Percentiles rank a stretch among this genome's conserved stretches.
These are phyloP conservation scores for Cryptomyrus ogoouensis DNA, from an alignment of 2,113 vertebrate species.

Conservation along the genomic window DNA sequence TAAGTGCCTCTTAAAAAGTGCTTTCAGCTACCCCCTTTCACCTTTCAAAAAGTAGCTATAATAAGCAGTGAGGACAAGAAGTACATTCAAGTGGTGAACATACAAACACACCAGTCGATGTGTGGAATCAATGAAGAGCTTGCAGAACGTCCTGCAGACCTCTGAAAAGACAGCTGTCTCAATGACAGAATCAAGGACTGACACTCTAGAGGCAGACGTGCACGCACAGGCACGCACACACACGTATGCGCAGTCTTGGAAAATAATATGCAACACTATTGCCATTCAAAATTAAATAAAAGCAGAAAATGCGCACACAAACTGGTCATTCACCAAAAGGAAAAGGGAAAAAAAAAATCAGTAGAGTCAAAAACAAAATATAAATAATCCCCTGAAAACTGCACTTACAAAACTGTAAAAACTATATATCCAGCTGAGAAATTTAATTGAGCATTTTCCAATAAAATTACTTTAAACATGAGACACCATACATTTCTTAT, in stretches of 20 bases:
- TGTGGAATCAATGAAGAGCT: background rate
- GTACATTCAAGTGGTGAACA: constrained; percentile 45
- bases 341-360: background rate
- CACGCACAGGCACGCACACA: background rate
- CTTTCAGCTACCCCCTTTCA: constrained; percentile 30
- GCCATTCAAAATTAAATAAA: constrained; percentile 17
- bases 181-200: background rate
- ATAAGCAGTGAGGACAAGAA: constrained; percentile 9
- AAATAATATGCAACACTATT: background rate
- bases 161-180: background rate
- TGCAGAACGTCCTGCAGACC: background rate
- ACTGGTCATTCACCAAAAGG: background rate
- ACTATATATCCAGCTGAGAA: constrained; percentile 8
- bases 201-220: background rate
- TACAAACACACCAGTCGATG: constrained; percentile 16
- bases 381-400: constrained; percentile 17
- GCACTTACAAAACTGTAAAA: constrained; percentile 21
- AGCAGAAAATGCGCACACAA: background rate
- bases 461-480: background rate
- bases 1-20: constrained; percentile 41
- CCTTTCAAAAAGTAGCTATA: constrained; percentile 4
- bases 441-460: background rate
- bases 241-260: background rate
- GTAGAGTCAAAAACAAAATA: constrained; percentile 9
- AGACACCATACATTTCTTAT: background rate